A percentile compares a stretch with the other conserved stretches of the same genome.
These are phyloP conservation scores for Antitype chi DNA, from an alignment of 2,888 invertebrate genomes.

Conservation along the genomic window DNA sequence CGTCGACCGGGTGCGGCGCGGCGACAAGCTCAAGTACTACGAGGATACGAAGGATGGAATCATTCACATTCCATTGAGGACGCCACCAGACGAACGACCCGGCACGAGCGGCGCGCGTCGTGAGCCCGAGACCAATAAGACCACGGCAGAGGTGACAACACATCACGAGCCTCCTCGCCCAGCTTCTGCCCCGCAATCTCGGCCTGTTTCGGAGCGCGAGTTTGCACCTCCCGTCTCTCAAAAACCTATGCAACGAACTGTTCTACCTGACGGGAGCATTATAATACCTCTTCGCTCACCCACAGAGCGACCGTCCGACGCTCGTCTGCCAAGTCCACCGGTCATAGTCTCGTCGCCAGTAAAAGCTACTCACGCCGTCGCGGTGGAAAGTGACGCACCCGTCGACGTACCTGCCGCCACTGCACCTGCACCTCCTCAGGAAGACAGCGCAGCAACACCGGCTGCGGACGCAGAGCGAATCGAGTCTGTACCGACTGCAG, in stretches of 20 bases:
- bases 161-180: conserved; percentile 71
- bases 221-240: conserved; percentile 77
- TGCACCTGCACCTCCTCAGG: neutral
- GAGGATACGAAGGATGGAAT: conserved; percentile 92
- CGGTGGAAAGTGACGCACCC: conserved; percentile 20
- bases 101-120: conserved; percentile 63
- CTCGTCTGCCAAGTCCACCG: conserved; percentile 54
- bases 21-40: conserved; percentile 90
- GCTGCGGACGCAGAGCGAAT: conserved; percentile 27
- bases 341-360: neutral
- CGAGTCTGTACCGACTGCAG: conserved; percentile 40
- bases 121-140: conserved; percentile 58
- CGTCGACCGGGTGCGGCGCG: conserved; percentile 65
- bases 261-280: conserved; percentile 91
- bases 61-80: conserved; percentile 94
- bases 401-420: neutral
- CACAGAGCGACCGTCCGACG: conserved; percentile 78
- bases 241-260: conserved; percentile 81
- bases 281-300: conserved; percentile 90
- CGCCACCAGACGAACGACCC: conserved; percentile 93
- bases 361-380: conserved; percentile 9
- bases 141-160: conserved; percentile 35
- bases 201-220: conserved; percentile 74
- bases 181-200: conserved; percentile 70
- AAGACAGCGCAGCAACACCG: neutral